Base-by-base conservation (phyloP, 1,140 invertebrate genomes). In the Proctacanthus coquilletti region DNA sequence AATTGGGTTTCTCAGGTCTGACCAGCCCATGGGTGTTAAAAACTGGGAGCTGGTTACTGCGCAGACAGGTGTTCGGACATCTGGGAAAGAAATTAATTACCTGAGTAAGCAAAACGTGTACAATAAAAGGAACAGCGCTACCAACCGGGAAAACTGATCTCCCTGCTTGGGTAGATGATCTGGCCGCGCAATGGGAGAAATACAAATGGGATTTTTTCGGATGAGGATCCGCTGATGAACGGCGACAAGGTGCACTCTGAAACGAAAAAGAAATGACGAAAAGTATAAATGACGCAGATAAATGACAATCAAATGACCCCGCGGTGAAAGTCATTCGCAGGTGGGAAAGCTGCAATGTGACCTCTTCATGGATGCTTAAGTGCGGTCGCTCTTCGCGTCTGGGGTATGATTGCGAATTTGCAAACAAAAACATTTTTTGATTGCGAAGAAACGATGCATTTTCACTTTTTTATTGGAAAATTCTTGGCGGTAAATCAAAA, bases 1-100 rank as follows among this genome's bases (percentile, higher is more conserved):
- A 0, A 79, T 66, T 10, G 76, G 70, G 56, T 83, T 84, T 36
- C 75, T 66, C 17, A 84, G 58, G 48, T 84, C 81, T 8, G 72
- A 61, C 74, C 84, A 87, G 18, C 84, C 84, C 45, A 68, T 68
- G 39, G 69, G 67, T 1, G 80, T 78, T 19, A 89, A 64, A 51
- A 83, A 83, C 54, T 84, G 77, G 1, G 81, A 79, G 19, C 77
- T 75, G 2, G 81, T 82, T n/a, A 89, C 81, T 17, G 80, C 81
- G 52, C 85, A 89, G 18, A 86, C 73, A n/a, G 83, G 82, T 17
- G 75, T 76, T 42, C 69, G 70, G 2, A 80, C 73, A 50, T 74
- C 80, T 85, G 52, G 13, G 59, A 55, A 45, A 31, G 21, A 19
- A n/a, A 11, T 3, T 27, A 37, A 30, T 14, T 3, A 11, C 15